Conservation (phyloP, 1,140 invertebrate species). For the Anagrus nilaparvatae region DNA sequence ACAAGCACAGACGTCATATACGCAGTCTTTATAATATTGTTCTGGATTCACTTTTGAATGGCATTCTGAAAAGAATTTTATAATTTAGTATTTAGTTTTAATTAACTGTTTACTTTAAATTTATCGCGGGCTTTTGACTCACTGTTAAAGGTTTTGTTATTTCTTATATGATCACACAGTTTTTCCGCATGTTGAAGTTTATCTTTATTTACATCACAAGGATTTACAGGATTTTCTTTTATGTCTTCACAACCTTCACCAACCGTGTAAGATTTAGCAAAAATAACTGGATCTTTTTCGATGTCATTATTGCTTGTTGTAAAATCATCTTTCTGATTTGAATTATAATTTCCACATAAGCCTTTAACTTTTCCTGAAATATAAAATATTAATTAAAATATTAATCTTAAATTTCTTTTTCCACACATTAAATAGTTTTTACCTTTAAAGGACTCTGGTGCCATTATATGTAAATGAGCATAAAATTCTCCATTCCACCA, state of each 20-base stretch:
- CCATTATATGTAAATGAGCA: no score
- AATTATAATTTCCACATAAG: conserved; percentile 80
- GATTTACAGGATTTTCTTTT: conserved; percentile 47
- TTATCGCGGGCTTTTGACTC: neutral
- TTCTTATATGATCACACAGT: conserved; percentile 40
- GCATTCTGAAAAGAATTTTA: conserved; percentile 48
- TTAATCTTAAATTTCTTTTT: no score
- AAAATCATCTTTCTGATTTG: conserved; percentile 82
- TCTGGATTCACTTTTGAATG: conserved; percentile 69
- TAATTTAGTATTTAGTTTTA: neutral
- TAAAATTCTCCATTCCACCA: no score
- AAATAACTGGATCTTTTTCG: conserved; percentile 61
- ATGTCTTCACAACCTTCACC: conserved; percentile 58
- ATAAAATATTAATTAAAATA: conserved; percentile 1
- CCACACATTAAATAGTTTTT: no score
- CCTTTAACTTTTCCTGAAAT: conserved; percentile 47
- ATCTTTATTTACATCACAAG: conserved; percentile 60
- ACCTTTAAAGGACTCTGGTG: no score
- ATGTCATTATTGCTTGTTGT: conserved; percentile 73
- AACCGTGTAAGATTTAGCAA: conserved; percentile 84
- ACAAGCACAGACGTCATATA: conserved; percentile 82
- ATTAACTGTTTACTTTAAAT: conserved; percentile 1
- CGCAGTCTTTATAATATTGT: conserved; percentile 66
- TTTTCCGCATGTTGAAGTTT: conserved; percentile 57
- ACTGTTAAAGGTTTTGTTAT: neutral